Conservation (phyloP, 2,113 vertebrate species). For the Rutilus rutilus region DNA sequence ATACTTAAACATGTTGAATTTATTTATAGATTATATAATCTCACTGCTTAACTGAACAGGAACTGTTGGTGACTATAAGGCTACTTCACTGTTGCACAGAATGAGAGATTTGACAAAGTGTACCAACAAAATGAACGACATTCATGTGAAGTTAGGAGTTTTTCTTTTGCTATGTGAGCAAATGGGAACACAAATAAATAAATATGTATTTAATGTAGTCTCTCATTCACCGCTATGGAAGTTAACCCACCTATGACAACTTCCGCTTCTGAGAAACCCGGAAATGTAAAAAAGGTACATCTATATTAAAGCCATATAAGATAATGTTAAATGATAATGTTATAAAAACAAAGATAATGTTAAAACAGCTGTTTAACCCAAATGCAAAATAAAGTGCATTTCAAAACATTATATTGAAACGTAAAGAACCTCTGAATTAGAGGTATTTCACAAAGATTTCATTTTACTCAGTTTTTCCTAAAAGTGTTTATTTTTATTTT, state of each 20-base stretch:
- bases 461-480: neutral
- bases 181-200: no score
- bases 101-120: conserved; percentile 63
- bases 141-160: no score
- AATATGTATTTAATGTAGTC: no score
- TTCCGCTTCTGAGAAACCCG: no score
- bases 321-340: no score
- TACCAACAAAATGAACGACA: conserved; percentile 64
- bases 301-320: no score
- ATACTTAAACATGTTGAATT: neutral
- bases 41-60: conserved; percentile 49
- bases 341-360: no score
- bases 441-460: neutral
- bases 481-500: neutral
- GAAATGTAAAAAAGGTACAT: no score
- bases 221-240: no score
- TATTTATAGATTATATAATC: neutral
- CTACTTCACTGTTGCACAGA: conserved; percentile 68
- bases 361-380: neutral
- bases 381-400: neutral
- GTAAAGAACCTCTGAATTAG: neutral
- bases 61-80: conserved; percentile 72
- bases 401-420: neutral
- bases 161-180: no score
- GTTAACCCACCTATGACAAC: no score